Evolutionary conservation across 2,113 vertebrate species (phyloP), one percentile per base, ranked within the genome.

Genomic region (Ptilonorhynchus violaceus): DNA sequence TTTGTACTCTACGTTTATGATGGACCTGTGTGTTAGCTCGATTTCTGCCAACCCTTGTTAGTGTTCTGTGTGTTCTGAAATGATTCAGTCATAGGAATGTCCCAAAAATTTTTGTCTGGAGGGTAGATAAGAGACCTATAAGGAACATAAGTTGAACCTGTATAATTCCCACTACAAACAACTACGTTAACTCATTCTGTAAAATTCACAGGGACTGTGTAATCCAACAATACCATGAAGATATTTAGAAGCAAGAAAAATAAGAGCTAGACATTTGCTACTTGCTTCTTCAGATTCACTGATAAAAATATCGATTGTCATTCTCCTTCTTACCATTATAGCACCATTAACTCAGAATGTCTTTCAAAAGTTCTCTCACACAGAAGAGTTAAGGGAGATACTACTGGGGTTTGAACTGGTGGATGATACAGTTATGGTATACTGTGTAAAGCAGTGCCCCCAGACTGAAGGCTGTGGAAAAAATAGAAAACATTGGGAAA

Each of bases 401-500:
- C 37, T 19, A 7, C 1, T 39, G 0, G 0, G 1, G 2, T 64
- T 78, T 83, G 53, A 95, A 63, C 7, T 42, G 7, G 3, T 15
- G 3, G 7, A 16, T 84, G 82, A 49, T 27, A 49, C 2, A 64
- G 16, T 69, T 15, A n/a, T 41, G 15, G 19, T 27, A 58, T 3
- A 50, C 3, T n/a, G 4, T 31, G 14, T 35, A 68, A 76, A 37
- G 8, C 7, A 66, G 9, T 63, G 22, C 1, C 3, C 2, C 13
- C 15, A n/a, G 23, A 15, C 7, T 72, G 6, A 9, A 25, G 11
- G 7, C 8, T 52, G 11, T 21, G 16, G 11, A 35, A 14, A 67
- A 74, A 84, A 7, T 8, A 9, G 17, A 31, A 76, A 80, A 58
- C 3, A 41, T 6, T 50, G 4, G 2, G 9, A 60, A 85, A 81